These are phyloP conservation scores for Baronia brevicornis DNA, from an alignment of 2,888 invertebrate species.

Conservation along the genomic window DNA sequence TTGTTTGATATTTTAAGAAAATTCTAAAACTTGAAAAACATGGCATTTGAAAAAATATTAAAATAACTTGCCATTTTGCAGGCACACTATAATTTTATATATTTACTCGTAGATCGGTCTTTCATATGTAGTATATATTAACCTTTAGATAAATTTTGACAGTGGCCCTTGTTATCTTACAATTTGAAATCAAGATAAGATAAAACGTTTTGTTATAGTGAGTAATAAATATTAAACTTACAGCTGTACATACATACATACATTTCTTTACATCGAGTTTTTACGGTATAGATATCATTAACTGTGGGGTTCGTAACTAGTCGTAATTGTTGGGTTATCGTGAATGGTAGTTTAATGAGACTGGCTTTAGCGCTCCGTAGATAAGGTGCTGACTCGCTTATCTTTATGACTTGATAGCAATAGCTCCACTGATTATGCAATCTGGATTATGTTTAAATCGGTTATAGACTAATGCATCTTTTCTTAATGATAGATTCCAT, in stretches of 20 bases:
- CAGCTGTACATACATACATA: too few species aligned
- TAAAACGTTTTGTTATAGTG: too few species aligned
- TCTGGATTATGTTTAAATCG: constrained; percentile 16
- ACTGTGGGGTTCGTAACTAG: constrained; percentile 29
- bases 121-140: constrained; percentile 17
- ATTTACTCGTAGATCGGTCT: too few species aligned
- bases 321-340: constrained; percentile 54
- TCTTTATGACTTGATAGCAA: constrained; percentile 36
- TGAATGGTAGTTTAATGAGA: constrained; percentile 45
- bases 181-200: too few species aligned
- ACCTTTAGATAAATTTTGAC: constrained; percentile 17
- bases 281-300: constrained; percentile 19
- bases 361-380: constrained; percentile 31
- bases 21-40: too few species aligned
- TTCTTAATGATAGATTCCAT: not conserved
- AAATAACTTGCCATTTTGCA: too few species aligned
- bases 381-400: constrained; percentile 36
- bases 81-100: too few species aligned
- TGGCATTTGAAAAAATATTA: too few species aligned
- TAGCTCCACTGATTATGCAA: constrained; percentile 20
- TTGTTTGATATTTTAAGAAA: too few species aligned
- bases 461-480: constrained; percentile 11
- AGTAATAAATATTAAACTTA: too few species aligned
- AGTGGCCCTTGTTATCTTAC: too few species aligned
- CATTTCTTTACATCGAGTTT: constrained; percentile 4